Evolutionary conservation across 2,113 vertebrate species (phyloP).

Genomic region (Scomber scombrus): DNA sequence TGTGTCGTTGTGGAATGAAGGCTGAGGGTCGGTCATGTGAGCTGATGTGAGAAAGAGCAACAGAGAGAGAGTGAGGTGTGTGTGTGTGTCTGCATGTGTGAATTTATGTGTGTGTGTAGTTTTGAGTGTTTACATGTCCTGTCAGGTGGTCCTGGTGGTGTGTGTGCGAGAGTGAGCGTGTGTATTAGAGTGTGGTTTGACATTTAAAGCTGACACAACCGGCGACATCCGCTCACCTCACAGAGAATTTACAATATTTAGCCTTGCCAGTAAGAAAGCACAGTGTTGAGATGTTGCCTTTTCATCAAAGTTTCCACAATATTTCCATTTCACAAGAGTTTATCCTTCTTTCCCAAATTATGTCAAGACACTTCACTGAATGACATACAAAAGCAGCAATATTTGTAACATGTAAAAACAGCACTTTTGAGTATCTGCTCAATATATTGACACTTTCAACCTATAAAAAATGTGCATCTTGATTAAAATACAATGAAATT

Average conservation of each 20-base stretch:
- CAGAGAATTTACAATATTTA: conserved; percentile 56
- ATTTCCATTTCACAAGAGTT: conserved; percentile 28
- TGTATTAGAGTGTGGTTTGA: conserved; percentile 84
- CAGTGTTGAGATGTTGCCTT: background rate
- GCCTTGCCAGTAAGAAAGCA: conserved; percentile 40
- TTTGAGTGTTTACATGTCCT: conserved; percentile 73
- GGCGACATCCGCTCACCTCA: conserved; percentile 71
- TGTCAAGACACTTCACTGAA: background rate
- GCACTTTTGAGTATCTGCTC: background rate
- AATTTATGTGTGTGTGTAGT: conserved; percentile 6
- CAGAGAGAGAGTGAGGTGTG: conserved; percentile 10
- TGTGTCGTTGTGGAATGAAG: conserved; percentile 61
- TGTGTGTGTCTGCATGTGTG: background rate
- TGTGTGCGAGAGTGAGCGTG: conserved; percentile 34
- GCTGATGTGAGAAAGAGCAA: background rate
- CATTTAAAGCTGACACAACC: conserved; percentile 77
- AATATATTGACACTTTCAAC: too few relatives aligned
- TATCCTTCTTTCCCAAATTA: background rate
- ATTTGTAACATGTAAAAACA: background rate
- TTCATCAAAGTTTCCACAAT: conserved; percentile 17
- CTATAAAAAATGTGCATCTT: too few relatives aligned
- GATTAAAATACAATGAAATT: too few relatives aligned
- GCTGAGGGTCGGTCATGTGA: conserved; percentile 43
- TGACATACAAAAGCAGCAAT: background rate
- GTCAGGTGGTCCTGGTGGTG: conserved; percentile 72